A percentile compares a stretch with the other conserved stretches of the same genome.
Evolutionary conservation across 2,797 vertebrate genomes (phyloP).

Genomic region (Helostoma temminkii): DNA sequence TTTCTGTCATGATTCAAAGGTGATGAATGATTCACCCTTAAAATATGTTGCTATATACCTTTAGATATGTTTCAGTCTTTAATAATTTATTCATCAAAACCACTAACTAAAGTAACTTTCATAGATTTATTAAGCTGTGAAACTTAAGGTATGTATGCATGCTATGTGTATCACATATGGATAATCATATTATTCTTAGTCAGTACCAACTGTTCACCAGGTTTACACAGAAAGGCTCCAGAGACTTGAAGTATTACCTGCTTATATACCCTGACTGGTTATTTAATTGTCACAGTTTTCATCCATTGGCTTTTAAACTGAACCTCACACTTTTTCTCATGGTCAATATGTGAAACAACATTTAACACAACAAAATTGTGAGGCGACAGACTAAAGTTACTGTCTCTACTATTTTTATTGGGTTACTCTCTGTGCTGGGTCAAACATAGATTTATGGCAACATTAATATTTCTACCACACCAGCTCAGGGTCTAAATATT

Average conservation of each 20-base stretch:
- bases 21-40: not conserved
- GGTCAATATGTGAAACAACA: conserved; percentile 31
- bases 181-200: conserved; percentile 2
- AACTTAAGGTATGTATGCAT: not conserved
- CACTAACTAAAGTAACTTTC: not conserved
- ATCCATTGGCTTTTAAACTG: conserved; percentile 26
- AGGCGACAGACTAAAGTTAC: not conserved
- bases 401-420: not conserved
- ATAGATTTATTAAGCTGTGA: not conserved
- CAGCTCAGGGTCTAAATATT: not conserved
- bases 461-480: not conserved
- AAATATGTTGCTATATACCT: not conserved
- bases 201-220: not conserved
- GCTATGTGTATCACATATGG: not conserved
- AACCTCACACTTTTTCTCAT: conserved; percentile 5
- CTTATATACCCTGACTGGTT: conserved; percentile 1
- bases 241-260: not conserved
- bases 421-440: no score
- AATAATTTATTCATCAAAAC: not conserved
- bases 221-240: conserved; percentile 10
- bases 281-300: conserved; percentile 34
- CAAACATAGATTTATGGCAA: not conserved
- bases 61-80: not conserved
- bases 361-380: not conserved
- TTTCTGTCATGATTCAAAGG: not conserved